phyloP scores from a whole-genome alignment of 2,113 vertebrate genomes.

The Casuarius casuarius region DNA sequence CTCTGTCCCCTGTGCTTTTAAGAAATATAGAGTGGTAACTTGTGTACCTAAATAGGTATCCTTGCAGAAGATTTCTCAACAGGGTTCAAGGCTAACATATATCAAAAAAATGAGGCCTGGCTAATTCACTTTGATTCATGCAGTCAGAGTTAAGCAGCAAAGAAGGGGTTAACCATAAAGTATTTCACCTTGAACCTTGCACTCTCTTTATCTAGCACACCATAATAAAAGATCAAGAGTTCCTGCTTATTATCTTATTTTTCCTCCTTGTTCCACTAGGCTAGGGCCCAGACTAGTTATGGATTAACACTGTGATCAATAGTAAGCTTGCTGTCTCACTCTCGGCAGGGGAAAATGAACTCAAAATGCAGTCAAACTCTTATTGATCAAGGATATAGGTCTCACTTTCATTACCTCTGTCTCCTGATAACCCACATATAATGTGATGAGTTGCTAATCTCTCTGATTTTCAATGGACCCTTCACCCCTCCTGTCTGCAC shows the following conservation, averaged over 20 bases:
- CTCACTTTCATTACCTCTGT: constrained; percentile 92
- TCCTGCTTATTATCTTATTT: constrained; percentile 90
- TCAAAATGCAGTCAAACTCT: constrained; percentile 96
- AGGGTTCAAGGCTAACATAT: constrained; percentile 24
- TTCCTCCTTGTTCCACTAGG: constrained; percentile 85
- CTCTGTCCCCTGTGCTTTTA: constrained; percentile 17
- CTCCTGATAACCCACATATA: constrained; percentile 95
- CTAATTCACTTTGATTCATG: constrained; percentile 22
- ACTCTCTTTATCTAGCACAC: constrained; percentile 81
- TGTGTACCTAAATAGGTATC: neutral
- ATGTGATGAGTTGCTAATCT: constrained; percentile 97
- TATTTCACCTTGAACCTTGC: constrained; percentile 78
- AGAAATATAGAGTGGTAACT: constrained; percentile 24
- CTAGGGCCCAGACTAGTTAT: constrained; percentile 92
- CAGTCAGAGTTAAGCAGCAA: constrained; percentile 59
- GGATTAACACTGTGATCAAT: constrained; percentile 97
- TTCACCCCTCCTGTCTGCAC: constrained; percentile 79
- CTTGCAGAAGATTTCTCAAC: constrained; percentile 8
- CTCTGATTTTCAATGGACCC: constrained; percentile 93
- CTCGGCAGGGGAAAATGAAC: constrained; percentile 96
- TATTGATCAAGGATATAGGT: constrained; percentile 92
- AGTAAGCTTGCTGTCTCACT: constrained; percentile 90
- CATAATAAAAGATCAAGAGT: constrained; percentile 90
- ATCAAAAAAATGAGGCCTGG: neutral
- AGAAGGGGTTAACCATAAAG: constrained; percentile 78